Evolutionary conservation across 35 echinoderm and acorn worm species (phyloP), one percentile per base, ranked within the genome.

Genomic region (Apostichopus japonicus): DNA sequence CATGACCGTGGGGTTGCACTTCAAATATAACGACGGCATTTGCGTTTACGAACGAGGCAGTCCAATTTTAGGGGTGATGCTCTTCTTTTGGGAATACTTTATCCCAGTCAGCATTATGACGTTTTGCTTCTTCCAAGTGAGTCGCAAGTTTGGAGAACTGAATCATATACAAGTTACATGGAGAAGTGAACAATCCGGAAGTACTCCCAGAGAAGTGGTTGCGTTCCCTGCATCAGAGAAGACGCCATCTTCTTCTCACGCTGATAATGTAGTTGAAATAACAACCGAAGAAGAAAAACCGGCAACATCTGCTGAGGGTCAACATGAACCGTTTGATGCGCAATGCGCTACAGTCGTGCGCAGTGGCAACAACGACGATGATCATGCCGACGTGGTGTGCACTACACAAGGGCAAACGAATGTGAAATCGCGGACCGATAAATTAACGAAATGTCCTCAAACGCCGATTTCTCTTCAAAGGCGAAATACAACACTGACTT

Each of bases 81-180:
- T 93, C 10, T 93, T 96, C 56, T 8, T 91, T 25, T 84, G 87
- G 87, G 81, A 94, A 77, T 96, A 86, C 75, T 94, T 94, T 24
- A 58, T 94, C 10, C 93, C 93, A 6, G 84, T 92, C 10, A 84
- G 78, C 54, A 55, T 92, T 61, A 92, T 96, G 93, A 23, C 90
- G n/a, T 78, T 94, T 25, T 87, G 90, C 7, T 96, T 94, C 70
- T 75, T 65, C 11, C 92, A 86, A 24, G 73, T 93, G 5, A 70
- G 80, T 11, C 87, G 92, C 27, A 77, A 84, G 33, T 65, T 88
- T 14, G 70, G 56, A 55, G 75, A 90, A 25, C 77, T 92, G 78
- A 71, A 57, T 27, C 78, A 79, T 13, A 87, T 90, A 15, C 87
- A 79, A 71, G 77, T 6, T 79, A 27, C 86, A 16, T 77, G 87